Percentiles rank a stretch among this genome's conserved stretches.
Conservation (phyloP, 1,140 invertebrate species). For the Neotoxoptera formosana region DNA sequence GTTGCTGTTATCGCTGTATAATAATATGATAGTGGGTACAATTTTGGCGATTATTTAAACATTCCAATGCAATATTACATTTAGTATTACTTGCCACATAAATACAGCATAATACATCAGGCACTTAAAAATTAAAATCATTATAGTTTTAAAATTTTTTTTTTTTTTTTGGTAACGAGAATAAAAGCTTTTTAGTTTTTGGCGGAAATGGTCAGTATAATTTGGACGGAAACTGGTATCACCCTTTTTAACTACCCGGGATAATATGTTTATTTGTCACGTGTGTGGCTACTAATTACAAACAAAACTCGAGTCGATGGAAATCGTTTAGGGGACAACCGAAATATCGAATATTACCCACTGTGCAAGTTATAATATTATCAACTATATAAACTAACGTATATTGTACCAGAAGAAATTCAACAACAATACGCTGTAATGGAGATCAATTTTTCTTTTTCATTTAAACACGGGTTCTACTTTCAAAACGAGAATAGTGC, state of each 20-base stretch:
- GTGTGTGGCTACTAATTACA: not conserved
- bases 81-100: not conserved
- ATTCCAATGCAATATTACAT: not conserved
- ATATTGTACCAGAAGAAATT: not conserved
- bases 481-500: not conserved
- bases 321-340: not conserved
- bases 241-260: not conserved
- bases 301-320: not conserved
- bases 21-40: not conserved
- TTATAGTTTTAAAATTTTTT: not conserved
- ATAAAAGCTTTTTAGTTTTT: not conserved
- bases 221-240: not conserved
- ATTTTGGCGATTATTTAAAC: not conserved
- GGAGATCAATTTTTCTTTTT: not conserved
- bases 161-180: not conserved
- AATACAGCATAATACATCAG: not conserved
- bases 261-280: not conserved
- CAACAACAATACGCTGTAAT: not conserved
- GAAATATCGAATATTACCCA: not conserved
- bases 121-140: not conserved
- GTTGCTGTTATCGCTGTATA: too few relatives aligned
- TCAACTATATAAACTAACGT: not conserved
- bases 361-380: not conserved
- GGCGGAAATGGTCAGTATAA: not conserved
- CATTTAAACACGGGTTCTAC: not conserved